Evolutionary conservation across 2,113 vertebrate genomes (phyloP), one percentile per base, ranked within the genome.

Genomic region (Vombatus ursinus): DNA sequence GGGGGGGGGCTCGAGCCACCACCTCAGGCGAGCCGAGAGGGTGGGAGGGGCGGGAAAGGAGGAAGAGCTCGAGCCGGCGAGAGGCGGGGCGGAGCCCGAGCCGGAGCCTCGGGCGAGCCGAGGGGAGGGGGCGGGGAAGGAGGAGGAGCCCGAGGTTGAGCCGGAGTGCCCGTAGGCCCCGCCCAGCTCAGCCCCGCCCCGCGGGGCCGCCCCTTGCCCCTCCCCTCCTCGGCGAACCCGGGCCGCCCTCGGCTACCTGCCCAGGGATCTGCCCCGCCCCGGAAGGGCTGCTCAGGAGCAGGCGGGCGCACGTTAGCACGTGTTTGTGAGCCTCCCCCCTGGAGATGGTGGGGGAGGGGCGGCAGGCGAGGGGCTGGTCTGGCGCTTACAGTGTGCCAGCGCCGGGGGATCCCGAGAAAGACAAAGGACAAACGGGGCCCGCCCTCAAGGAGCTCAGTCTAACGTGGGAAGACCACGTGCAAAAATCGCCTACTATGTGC

Each of bases 401-500:
- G 0, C 0, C 0, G 11, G 4, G 8, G 9, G 0, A 7, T 19
- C 2, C 0, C 0, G 0, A 11, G 10, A n/a, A n/a, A 77, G 37
- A 19, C 61, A 77, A n/a, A 77, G 61, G 37, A 77, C 14, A n/a
- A 19, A 37, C 31, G 16, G 16, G 37, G 14, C 14, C 37, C 0
- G 14, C 0, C 9, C 37, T 8, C 0, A 3, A 37, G 31, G 12
- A 68, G 10, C 57, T 68, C 57, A 16, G 0, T 10, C 57, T 28
- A 37, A 16, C 14, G 31, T 37, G 57, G 57, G 57, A 10, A 37
- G 61, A n/a, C 12, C 12, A 37, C 37, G 9, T 68, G 31, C 12
- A n/a, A 37, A 37, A 16, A n/a, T 3, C 14, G 5, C 14, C 61
- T 6, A 77, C 31, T 77, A 4, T 77, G 61, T n/a, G 31, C 61